Base-by-base conservation (phyloP, 2,888 invertebrate genomes). In the Horisme vitalbata region DNA sequence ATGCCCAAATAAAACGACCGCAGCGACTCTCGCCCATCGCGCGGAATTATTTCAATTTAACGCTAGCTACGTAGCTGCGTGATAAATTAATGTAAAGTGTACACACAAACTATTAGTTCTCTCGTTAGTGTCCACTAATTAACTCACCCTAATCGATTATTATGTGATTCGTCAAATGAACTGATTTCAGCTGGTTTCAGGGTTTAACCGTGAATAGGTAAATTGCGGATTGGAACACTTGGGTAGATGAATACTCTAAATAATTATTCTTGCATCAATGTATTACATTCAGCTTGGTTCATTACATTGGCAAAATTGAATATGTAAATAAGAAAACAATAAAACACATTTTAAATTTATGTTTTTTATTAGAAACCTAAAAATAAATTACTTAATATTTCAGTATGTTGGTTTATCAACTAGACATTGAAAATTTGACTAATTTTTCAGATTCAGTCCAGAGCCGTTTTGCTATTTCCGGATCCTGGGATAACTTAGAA, bases 391-490 rank as follows among this genome's bases (percentile, higher is more conserved):
- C 7, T 35, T 13, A 13, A 30, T 11, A 18, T 35, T 24, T 21
- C n/a, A 27, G 20, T 10, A 1, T 27, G 14, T 2, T n/a, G n/a
- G n/a, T n/a, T 27, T 24, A 32, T 15, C 13, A 13, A 20, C 5
- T 23, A 12, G 9, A 15, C 12, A 8, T 9, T 2, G 70, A 59
- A 58, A 63, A 75, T 55, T 82, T 79, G 0, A 90, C 83, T 59
- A 84, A 55, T 70, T 90, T 92, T 71, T 93, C 93, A 61, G 94
- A 93, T 39, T 93, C 92, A 31, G 75, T 55, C 93, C 94, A 95
- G 20, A 95, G 70, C 79, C 91, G 91, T 54, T 85, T 88, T 0
- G 92, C 92, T 37, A 90, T 65, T 8, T 82, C 76, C 12, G 80
- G 74, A 61, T 94, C 90, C 55, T 81, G 75, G 0, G 92, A 93